These are phyloP conservation scores for Tretioscincus oriximinensis DNA, from an alignment of 2,113 vertebrate genomes.

Conservation along the genomic window DNA sequence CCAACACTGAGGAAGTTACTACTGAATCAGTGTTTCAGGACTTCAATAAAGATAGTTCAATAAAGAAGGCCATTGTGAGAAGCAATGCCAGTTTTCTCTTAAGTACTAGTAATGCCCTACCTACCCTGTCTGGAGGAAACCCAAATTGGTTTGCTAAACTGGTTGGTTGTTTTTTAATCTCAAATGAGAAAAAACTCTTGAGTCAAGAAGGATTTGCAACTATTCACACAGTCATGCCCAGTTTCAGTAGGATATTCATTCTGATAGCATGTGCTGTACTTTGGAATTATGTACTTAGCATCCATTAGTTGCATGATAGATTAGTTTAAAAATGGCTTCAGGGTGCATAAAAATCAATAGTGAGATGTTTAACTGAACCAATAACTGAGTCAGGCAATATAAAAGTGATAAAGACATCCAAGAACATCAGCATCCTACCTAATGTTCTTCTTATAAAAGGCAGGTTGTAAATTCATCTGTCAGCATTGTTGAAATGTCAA, in stretches of 20 bases:
- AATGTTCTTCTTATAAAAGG: background rate
- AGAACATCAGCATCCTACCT: background rate
- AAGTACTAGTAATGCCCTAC: no score
- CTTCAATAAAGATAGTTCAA: no score
- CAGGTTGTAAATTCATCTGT: background rate
- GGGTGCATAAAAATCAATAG: background rate
- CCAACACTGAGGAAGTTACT: no score
- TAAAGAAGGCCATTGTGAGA: no score
- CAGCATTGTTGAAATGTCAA: no score
- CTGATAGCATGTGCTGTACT: background rate
- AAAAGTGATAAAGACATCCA: background rate
- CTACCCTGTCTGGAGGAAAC: no score
- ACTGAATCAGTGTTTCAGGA: no score
- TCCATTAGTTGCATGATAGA: background rate
- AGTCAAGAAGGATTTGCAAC: background rate
- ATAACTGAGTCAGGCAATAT: background rate
- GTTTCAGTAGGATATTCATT: background rate
- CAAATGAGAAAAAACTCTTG: background rate
- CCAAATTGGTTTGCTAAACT: background rate
- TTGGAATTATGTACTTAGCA: conserved; percentile 8
- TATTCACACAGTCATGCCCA: background rate
- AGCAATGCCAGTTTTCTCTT: no score
- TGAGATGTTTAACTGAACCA: background rate
- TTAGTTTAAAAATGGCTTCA: conserved; percentile 3
- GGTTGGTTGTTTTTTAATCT: background rate